Evolutionary conservation across 2,797 vertebrate species (phyloP).

Genomic region (Mormyrus proboscirostris): DNA sequence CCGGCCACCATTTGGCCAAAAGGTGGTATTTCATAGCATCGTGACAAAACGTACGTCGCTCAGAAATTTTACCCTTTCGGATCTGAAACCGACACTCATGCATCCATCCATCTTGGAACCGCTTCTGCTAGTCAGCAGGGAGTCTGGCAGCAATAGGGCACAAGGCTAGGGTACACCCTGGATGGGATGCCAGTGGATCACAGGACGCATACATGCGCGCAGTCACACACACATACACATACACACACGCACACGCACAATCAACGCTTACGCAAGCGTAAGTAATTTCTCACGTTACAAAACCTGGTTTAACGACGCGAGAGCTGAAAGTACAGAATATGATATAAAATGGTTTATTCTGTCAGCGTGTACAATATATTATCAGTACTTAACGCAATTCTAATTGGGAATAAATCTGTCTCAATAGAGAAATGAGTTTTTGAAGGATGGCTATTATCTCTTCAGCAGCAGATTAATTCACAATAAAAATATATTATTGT

Average conservation of each 20-base stretch:
- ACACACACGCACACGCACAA: background rate
- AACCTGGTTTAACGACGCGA: background rate
- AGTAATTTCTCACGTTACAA: background rate
- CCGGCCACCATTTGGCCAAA: background rate
- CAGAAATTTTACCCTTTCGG: background rate
- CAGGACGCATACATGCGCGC: background rate
- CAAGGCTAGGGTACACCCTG: background rate
- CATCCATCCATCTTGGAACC: background rate
- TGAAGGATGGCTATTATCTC: background rate
- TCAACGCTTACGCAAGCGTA: background rate
- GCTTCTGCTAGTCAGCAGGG: background rate
- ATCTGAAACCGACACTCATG: background rate
- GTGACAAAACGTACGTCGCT: background rate
- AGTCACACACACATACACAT: background rate
- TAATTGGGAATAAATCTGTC: background rate
- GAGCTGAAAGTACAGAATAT: background rate
- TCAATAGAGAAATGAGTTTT: background rate
- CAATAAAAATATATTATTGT: background rate
- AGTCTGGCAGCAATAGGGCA: background rate
- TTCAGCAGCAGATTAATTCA: background rate
- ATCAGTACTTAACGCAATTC: background rate
- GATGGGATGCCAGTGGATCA: background rate
- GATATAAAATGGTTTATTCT: background rate
- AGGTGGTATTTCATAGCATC: background rate
- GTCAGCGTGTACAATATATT: background rate